phyloP scores from a whole-genome alignment of 53 echinoderm and acorn worm genomes.

The Apostichopus leukothele region DNA sequence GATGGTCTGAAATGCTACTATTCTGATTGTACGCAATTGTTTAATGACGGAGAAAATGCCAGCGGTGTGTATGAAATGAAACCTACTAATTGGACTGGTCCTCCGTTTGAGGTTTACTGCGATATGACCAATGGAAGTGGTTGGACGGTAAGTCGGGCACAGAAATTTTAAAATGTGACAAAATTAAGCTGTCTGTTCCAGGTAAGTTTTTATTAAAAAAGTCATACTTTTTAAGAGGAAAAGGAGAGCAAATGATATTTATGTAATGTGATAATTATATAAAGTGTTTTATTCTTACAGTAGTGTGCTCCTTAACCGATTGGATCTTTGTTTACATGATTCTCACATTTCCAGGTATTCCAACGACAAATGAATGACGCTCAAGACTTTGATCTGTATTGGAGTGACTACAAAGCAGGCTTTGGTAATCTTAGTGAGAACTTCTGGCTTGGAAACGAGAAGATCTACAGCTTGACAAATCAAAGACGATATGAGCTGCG shows the following conservation, averaged over 20 bases:
- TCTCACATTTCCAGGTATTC: background rate
- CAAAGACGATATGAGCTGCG: background rate
- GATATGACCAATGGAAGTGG: background rate
- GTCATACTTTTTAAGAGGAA: background rate
- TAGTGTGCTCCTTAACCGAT: background rate
- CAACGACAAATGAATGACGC: background rate
- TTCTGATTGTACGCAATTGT: background rate
- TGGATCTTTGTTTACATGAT: background rate
- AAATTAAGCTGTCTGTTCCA: background rate
- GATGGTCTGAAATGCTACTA: background rate
- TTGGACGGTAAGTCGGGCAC: background rate
- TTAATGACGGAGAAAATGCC: background rate
- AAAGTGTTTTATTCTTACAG: background rate
- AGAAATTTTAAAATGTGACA: background rate
- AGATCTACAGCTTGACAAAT: background rate
- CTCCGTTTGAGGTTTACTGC: constrained; percentile 10
- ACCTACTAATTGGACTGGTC: background rate
- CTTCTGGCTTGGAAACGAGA: background rate
- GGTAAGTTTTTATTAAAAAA: background rate
- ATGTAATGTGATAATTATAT: background rate
- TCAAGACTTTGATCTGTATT: background rate
- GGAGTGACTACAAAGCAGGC: background rate
- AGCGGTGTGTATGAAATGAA: background rate
- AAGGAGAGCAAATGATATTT: background rate
- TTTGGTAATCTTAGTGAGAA: background rate